phyloP scores from a whole-genome alignment of 2,888 invertebrate species.

The Noctuana brunneofusca region DNA sequence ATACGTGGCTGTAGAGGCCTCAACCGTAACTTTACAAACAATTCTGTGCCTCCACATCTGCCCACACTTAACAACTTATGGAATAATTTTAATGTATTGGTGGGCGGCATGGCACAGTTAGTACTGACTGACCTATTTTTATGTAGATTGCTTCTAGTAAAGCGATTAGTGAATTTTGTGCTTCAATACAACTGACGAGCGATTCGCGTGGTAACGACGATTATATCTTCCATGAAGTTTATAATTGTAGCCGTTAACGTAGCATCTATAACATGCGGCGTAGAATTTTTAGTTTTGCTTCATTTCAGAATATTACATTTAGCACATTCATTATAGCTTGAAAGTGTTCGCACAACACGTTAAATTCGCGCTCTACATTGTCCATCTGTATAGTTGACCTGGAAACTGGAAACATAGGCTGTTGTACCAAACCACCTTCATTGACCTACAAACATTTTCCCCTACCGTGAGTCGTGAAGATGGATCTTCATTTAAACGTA shows the following conservation, averaged over 20 bases:
- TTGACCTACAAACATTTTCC: slow-evolving; percentile 9
- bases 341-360: slow-evolving; percentile 1
- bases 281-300: background rate
- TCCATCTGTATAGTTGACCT: slow-evolving; percentile 20
- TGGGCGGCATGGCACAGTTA: slow-evolving; percentile 24
- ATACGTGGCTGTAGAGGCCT: too few relatives aligned
- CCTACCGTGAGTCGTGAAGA: background rate
- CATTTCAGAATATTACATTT: background rate
- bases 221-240: background rate
- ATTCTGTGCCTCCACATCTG: slow-evolving; percentile 12
- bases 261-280: background rate
- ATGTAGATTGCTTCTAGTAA: slow-evolving; percentile 22
- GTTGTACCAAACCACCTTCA: slow-evolving; percentile 4
- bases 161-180: slow-evolving; percentile 12
- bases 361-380: slow-evolving; percentile 16
- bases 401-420: slow-evolving; percentile 8
- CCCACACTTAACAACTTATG: slow-evolving; percentile 22
- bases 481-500: too few relatives aligned
- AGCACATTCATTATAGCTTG: background rate
- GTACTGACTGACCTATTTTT: slow-evolving; percentile 17
- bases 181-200: slow-evolving; percentile 14
- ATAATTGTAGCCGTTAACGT: background rate
- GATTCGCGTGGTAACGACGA: slow-evolving; percentile 7
- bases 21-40: slow-evolving; percentile 26
- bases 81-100: slow-evolving; percentile 25